Evolutionary conservation across 2,113 vertebrate genomes (phyloP).

Genomic region (Steatornis caripensis): DNA sequence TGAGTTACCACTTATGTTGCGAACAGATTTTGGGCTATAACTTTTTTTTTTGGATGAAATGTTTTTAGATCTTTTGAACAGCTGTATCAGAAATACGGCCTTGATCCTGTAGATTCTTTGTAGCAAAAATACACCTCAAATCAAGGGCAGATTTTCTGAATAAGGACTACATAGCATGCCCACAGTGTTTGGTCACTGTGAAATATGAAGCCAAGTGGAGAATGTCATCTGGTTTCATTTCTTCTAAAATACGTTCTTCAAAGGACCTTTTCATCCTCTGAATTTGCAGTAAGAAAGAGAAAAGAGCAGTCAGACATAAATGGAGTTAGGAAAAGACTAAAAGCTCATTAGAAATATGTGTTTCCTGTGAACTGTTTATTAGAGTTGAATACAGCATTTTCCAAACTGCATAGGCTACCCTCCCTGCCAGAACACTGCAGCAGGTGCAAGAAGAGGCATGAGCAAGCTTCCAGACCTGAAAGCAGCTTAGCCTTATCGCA

Average conservation of each 20-base stretch:
- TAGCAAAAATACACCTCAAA: constrained; percentile 24
- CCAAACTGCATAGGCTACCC: background rate
- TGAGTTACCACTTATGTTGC: background rate
- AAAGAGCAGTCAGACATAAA: constrained; percentile 13
- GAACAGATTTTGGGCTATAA: background rate
- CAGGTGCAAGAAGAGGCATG: constrained; percentile 31
- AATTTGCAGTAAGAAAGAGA: constrained; percentile 12
- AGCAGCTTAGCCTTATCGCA: background rate
- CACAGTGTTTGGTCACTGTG: constrained; percentile 21
- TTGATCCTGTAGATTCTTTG: background rate
- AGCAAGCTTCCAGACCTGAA: background rate
- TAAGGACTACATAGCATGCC: background rate
- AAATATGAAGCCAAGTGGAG: constrained; percentile 43
- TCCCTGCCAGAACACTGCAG: background rate
- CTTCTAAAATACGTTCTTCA: constrained; percentile 43
- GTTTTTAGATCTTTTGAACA: background rate
- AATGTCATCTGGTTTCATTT: constrained; percentile 62
- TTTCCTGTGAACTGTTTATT: constrained; percentile 16
- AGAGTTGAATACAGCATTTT: background rate
- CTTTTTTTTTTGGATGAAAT: background rate
- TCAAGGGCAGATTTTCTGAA: constrained; percentile 34
- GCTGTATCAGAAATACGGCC: background rate
- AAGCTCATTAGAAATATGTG: constrained; percentile 25
- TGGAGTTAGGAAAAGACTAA: constrained; percentile 5
- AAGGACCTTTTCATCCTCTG: constrained; percentile 52